Conservation (phyloP, 2,888 invertebrate species). For the Drosophila tanythrix region DNA sequence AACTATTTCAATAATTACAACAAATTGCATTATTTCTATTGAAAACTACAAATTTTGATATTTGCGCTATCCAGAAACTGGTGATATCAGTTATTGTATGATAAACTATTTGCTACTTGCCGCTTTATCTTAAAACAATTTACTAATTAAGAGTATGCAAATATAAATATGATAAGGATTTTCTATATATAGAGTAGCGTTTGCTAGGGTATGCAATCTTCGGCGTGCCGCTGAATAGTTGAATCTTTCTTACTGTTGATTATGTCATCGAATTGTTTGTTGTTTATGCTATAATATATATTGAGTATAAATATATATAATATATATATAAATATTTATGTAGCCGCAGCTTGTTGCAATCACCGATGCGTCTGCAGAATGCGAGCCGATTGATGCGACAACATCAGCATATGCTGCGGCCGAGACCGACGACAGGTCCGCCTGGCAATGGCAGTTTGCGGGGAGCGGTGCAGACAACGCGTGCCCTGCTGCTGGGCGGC, state of each 20-base stretch:
- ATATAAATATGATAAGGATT: not conserved
- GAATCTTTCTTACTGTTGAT: conserved; percentile 33
- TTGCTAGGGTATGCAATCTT: conserved; percentile 4
- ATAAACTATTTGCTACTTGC: not conserved
- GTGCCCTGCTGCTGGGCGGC: conserved; percentile 72
- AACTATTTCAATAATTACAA: not conserved
- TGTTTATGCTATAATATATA: conserved; percentile 16
- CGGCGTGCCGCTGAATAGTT: not conserved
- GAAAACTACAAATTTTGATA: not conserved
- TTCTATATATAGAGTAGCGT: not conserved
- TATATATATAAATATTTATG: not conserved
- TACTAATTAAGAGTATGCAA: not conserved
- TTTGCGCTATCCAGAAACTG: not conserved
- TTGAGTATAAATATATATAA: not conserved
- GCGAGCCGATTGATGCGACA: conserved; percentile 59
- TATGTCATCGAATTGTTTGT: conserved; percentile 66
- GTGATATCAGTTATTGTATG: not conserved
- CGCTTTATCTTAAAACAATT: not conserved
- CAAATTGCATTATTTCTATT: not conserved
- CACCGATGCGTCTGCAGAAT: conserved; percentile 56
- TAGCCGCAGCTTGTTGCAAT: conserved; percentile 61
- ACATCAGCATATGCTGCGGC: conserved; percentile 29
- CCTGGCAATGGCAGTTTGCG: conserved; percentile 7
- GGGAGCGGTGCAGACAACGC: conserved; percentile 57
- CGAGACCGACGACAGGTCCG: not conserved